phyloP scores from a whole-genome alignment of 2,888 invertebrate genomes.

The Plebejus argus region DNA sequence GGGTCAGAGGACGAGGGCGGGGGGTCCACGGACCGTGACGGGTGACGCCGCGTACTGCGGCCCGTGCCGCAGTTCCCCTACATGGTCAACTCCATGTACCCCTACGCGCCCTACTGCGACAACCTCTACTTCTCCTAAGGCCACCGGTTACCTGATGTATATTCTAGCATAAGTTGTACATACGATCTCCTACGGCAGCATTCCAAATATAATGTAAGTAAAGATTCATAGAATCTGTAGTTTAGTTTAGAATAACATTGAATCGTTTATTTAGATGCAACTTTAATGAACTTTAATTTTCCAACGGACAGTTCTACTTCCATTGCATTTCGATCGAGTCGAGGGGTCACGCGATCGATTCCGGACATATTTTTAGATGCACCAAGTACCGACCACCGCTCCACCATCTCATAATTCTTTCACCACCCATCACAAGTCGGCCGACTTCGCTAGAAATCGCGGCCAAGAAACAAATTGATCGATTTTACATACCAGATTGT shows the following conservation, averaged over 20 bases:
- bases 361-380: conserved; percentile 76
- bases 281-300: not conserved
- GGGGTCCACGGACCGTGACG: conserved; percentile 57
- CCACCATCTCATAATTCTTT: conserved; percentile 65
- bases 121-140: conserved; percentile 69
- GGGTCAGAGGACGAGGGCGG: conserved; percentile 77
- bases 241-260: conserved; percentile 30
- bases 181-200: conserved; percentile 60
- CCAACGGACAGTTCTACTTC: not conserved
- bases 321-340: conserved; percentile 47
- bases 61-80: conserved; percentile 77
- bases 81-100: conserved; percentile 55
- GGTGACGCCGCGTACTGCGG: conserved; percentile 76
- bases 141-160: conserved; percentile 34
- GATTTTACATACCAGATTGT: conserved; percentile 21
- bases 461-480: conserved; percentile 19
- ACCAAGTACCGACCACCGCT: conserved; percentile 40
- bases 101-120: conserved; percentile 60
- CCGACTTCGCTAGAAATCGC: not conserved
- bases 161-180: conserved; percentile 37
- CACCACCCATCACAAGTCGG: conserved; percentile 49
- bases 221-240: conserved; percentile 60
- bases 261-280: conserved; percentile 17
- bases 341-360: conserved; percentile 66
- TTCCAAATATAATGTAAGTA: conserved; percentile 60